Evolutionary conservation across 2,113 vertebrate species (phyloP).

Genomic region (Siphamia tubifer): DNA sequence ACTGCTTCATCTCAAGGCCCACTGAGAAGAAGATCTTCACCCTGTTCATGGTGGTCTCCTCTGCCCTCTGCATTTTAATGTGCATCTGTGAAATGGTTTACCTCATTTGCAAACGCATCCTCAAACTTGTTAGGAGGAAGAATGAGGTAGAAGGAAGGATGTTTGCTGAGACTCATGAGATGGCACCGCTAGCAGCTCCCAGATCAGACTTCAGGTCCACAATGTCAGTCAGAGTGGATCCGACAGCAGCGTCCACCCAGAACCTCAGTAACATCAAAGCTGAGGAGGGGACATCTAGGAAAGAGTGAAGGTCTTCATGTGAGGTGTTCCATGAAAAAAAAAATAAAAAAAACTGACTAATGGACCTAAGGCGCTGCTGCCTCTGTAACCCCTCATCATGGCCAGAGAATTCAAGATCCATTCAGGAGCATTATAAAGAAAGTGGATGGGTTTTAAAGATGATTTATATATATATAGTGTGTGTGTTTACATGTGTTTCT

Average conservation of each 20-base stretch:
- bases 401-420: not conserved
- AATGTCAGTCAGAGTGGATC: conserved; percentile 43
- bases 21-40: conserved; percentile 96
- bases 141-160: not conserved
- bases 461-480: not conserved
- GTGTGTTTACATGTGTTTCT: no score
- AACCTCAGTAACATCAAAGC: conserved; percentile 49
- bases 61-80: conserved; percentile 85
- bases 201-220: conserved; percentile 33
- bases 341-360: not conserved
- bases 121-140: conserved; percentile 43
- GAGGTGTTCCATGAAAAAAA: not conserved
- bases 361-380: not conserved
- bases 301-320: not conserved
- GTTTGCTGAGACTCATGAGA: conserved; percentile 19
- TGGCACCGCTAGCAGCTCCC: not conserved
- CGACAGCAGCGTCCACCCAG: conserved; percentile 45
- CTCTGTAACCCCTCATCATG: not conserved
- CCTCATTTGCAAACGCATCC: conserved; percentile 82
- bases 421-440: not conserved
- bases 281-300: conserved; percentile 6
- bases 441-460: not conserved
- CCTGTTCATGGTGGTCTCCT: conserved; percentile 89
- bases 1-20: conserved; percentile 91
- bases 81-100: conserved; percentile 87